Base-by-base conservation (phyloP, 2,113 vertebrate genomes). In the Peromyscus polionotus region DNA sequence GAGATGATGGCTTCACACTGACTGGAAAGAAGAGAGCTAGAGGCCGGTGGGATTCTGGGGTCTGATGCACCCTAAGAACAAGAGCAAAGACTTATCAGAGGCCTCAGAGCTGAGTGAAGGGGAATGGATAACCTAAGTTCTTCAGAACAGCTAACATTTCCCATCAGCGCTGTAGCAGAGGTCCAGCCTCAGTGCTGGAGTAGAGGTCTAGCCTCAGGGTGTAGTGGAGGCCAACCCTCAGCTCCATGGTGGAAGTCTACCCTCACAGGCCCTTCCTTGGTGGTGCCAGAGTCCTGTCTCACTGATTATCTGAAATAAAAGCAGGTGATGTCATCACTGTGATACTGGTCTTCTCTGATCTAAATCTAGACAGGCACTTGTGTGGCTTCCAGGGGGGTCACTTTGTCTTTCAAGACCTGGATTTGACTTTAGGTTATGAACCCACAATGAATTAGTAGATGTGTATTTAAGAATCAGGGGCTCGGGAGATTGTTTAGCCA, bases 121-220 rank as follows among this genome's bases (percentile, higher is more conserved):
- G 24, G 97, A 67, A 67, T 16, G 97, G 94, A 96, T 57, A 39
- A 85, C 95, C 95, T 67, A 73, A 79, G 93, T 98, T 91, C 76
- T 16, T 65, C 1, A 0, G 63, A 67, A 36, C 33, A 81, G 39
- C 65, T 79, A 89, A 31, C 9, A 85, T 95, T 12, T 91, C 16
- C 61, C 92, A 90, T n/a, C 94, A 91, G 36, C 13, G 10, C 9
- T 48, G 39, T 39, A 39, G 19, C 39, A 73, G 16, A 31, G 13
- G 67, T 68, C 19, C 20, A 63, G 19, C 61, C 24, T 65, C 24
- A 65, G 26, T 7, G 5, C 63, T 65, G 63, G 36, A 31, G 31
- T 70, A 36, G 68, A 36, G 68, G 68, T 16, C 39, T 42, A 42
- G 10, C 73, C 73, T 28, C 11, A 76, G 73, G 4, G 4, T 76